These are phyloP conservation scores for Bradynema listronoti DNA, from an alignment of 1,140 invertebrate species.

Conservation along the genomic window DNA sequence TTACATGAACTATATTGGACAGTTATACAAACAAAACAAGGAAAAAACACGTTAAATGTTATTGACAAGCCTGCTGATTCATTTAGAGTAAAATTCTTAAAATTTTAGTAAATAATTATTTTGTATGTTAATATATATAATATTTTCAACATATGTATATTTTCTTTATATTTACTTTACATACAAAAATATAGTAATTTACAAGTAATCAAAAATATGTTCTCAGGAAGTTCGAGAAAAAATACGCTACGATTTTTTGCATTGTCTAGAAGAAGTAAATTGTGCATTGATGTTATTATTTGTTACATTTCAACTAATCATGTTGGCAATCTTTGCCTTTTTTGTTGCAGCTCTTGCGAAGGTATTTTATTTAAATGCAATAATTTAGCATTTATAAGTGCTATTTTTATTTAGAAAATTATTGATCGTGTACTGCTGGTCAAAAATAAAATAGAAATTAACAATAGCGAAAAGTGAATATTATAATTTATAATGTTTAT, in stretches of 20 bases:
- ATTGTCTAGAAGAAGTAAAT: constrained; percentile 1
- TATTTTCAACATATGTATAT: background rate
- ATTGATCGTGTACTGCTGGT: too few relatives aligned
- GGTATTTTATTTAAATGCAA: too few relatives aligned
- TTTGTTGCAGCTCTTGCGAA: too few relatives aligned
- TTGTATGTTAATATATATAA: background rate
- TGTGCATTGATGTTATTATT: constrained; percentile 3
- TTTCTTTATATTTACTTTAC: background rate
- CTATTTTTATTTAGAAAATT: too few relatives aligned
- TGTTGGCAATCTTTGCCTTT: background rate
- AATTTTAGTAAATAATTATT: background rate
- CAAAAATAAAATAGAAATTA: too few relatives aligned
- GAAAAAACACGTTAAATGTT: too few relatives aligned
- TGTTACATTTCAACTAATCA: background rate
- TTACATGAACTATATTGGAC: too few relatives aligned
- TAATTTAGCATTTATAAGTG: too few relatives aligned
- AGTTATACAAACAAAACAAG: too few relatives aligned
- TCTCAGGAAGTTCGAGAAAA: background rate
- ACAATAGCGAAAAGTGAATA: too few relatives aligned
- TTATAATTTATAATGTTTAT: too few relatives aligned
- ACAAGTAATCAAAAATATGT: background rate
- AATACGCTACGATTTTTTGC: background rate
- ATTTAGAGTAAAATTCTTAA: background rate
- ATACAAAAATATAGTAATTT: background rate
- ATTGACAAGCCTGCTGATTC: background rate